Conservation (phyloP, 64 coral and sea anemone genomes). For the Actinia equina region DNA sequence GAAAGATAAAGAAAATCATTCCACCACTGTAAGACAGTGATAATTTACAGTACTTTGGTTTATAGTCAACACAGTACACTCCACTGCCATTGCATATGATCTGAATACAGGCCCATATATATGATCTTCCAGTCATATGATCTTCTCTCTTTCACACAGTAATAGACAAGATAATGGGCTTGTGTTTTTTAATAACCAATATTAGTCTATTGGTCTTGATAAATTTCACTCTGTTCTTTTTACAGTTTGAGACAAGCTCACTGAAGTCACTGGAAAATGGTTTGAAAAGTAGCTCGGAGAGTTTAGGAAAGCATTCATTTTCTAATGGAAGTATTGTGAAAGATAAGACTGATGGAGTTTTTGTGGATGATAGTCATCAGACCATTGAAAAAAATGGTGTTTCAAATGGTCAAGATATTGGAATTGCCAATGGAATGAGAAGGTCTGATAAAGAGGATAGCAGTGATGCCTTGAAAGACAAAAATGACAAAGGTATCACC, state of each 20-base stretch:
- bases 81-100: too few species aligned
- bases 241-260: not conserved
- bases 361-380: not conserved
- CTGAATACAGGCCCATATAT: too few species aligned
- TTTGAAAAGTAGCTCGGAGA: not conserved
- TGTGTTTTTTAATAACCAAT: not conserved
- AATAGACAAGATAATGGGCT: too few species aligned
- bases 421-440: not conserved
- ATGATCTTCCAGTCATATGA: too few species aligned
- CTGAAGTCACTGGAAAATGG: conserved; percentile 2
- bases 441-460: not conserved
- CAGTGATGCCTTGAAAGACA: not conserved
- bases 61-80: too few species aligned
- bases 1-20: too few species aligned
- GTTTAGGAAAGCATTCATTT: not conserved
- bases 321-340: not conserved
- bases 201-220: not conserved
- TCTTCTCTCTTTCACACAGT: too few species aligned
- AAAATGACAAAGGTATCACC: not conserved
- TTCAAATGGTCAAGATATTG: not conserved
- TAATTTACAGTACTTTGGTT: too few species aligned
- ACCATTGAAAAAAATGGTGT: not conserved
- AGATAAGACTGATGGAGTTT: not conserved
- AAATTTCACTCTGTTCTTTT: not conserved
- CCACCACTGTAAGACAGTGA: too few species aligned